These are phyloP conservation scores for Discoglossus pictus DNA, from an alignment of 2,797 vertebrate genomes.

Conservation along the genomic window DNA sequence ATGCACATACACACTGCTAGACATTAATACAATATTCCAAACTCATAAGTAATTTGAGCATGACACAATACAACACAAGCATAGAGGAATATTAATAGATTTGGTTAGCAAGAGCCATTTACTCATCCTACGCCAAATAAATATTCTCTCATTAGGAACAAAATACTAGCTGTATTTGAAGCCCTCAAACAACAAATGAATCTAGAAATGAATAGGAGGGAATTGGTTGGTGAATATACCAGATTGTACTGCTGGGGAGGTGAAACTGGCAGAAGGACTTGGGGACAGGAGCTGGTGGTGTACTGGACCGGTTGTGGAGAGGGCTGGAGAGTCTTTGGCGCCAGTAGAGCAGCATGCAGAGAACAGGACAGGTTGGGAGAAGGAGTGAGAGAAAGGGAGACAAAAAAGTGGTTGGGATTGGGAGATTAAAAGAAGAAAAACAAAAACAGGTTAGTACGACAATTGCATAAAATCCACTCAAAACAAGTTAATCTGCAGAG, in stretches of 20 bases:
- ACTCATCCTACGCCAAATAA: not conserved
- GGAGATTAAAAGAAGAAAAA: constrained; percentile 9
- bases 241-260: constrained; percentile 98
- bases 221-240: constrained; percentile 77
- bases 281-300: constrained; percentile 95
- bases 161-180: not conserved
- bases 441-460: constrained; percentile 27
- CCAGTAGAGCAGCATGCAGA: constrained; percentile 62
- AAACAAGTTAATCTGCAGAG: no score
- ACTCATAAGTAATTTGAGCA: no score
- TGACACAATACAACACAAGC: no score
- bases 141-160: not conserved
- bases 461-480: no score
- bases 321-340: constrained; percentile 88
- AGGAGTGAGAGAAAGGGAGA: constrained; percentile 54
- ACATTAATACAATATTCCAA: no score
- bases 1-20: no score
- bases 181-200: constrained; percentile 12
- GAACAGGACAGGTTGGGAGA: constrained; percentile 48
- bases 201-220: constrained; percentile 57
- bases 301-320: constrained; percentile 91
- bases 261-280: constrained; percentile 98
- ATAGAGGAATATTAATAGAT: no score
- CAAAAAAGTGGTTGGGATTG: constrained; percentile 54
- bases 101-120: not conserved